Evolutionary conservation across 2,797 vertebrate species (phyloP).

Genomic region (Tapirus indicus): DNA sequence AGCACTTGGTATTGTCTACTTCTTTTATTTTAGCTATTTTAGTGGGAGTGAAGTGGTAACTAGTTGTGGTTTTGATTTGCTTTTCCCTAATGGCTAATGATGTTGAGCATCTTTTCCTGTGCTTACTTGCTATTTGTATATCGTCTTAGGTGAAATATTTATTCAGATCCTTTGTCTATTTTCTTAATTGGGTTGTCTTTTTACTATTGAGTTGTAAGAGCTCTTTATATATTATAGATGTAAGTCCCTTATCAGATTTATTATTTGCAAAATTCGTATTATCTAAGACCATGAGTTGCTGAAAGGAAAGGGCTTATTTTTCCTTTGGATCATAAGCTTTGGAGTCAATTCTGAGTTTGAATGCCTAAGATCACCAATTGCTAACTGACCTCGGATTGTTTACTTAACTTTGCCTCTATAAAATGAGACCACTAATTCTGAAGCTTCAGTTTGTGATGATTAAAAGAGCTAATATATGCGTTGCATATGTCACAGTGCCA

Average conservation of each 20-base stretch:
- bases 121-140: not conserved
- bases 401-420: not conserved
- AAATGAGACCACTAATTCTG: not conserved
- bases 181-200: not conserved
- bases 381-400: not conserved
- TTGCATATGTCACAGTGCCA: not conserved
- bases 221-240: not conserved
- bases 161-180: not conserved
- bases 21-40: conserved; percentile 16
- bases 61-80: not conserved
- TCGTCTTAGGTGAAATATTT: not conserved
- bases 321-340: not conserved
- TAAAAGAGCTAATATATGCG: not conserved
- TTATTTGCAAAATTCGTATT: not conserved
- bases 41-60: not conserved
- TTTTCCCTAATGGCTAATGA: conserved; percentile 23
- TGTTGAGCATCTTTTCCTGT: not conserved
- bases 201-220: not conserved
- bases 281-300: not conserved
- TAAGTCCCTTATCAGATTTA: not conserved
- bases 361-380: not conserved
- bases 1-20: not conserved
- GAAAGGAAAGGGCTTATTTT: not conserved
- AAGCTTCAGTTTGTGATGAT: not conserved
- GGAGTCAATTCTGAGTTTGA: not conserved